These are phyloP conservation scores for Halichondria panicea DNA, from an alignment of 37 sponge, comb jelly and placozoan genomes.

Conservation along the genomic window DNA sequence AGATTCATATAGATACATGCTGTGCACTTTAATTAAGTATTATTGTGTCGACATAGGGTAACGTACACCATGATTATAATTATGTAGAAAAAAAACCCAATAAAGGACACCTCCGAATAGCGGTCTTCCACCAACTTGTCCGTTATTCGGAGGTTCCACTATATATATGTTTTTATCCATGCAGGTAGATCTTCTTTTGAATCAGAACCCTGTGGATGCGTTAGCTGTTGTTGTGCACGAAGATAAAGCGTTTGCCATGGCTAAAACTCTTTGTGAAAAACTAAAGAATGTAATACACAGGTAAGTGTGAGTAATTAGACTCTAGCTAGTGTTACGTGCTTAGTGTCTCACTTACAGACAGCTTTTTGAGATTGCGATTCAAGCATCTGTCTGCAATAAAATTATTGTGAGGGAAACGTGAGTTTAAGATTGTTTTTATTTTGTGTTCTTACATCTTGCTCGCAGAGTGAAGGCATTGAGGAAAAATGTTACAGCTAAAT, in stretches of 20 bases:
- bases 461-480: conserved; percentile 74
- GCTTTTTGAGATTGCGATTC: conserved; percentile 89
- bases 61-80: no score
- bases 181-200: conserved; percentile 90
- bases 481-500: conserved; percentile 91
- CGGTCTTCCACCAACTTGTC: no score
- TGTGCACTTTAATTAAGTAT: no score
- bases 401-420: conserved; percentile 93
- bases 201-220: conserved; percentile 85
- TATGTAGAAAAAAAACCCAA: no score
- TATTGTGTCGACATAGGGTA: no score
- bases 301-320: conserved; percentile 29
- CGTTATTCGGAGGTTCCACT: no score
- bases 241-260: conserved; percentile 61
- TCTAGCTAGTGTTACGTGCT: no score
- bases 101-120: no score
- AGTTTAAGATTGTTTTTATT: conserved; percentile 4
- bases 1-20: no score
- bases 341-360: conserved; percentile 49
- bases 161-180: neutral
- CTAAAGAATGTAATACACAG: conserved; percentile 71
- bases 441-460: neutral
- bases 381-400: conserved; percentile 74
- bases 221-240: conserved; percentile 78
- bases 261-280: conserved; percentile 65